These are phyloP conservation scores for Rattus rattus DNA, from an alignment of 2,113 vertebrate genomes.

Conservation along the genomic window DNA sequence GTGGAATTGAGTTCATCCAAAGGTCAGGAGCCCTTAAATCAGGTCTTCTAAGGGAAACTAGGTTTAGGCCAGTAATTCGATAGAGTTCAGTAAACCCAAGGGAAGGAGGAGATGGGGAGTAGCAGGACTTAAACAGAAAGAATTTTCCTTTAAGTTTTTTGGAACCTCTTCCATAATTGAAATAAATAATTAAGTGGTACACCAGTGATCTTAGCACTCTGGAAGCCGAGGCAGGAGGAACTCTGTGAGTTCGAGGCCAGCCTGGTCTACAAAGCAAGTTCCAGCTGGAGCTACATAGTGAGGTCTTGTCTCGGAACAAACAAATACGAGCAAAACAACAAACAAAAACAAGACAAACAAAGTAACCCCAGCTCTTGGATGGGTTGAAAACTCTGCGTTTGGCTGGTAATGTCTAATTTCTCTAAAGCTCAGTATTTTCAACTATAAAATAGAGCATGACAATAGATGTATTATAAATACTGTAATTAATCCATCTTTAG, in stretches of 20 bases:
- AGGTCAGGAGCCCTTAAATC: constrained; percentile 26
- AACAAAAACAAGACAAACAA: not conserved
- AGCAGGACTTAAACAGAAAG: not conserved
- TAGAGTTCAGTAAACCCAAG: not conserved
- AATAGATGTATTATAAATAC: not conserved
- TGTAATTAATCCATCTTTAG: not conserved
- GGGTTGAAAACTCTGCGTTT: constrained; percentile 1
- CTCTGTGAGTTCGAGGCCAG: not conserved
- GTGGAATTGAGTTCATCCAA: constrained; percentile 42
- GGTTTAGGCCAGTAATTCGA: not conserved
- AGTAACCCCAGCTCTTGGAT: not conserved
- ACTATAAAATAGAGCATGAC: not conserved
- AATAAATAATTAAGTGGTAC: not conserved
- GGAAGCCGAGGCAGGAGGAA: not conserved
- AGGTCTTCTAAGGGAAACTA: not conserved
- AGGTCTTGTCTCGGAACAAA: not conserved
- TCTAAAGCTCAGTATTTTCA: not conserved
- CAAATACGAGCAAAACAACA: not conserved
- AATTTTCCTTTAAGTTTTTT: not conserved
- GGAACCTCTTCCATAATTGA: not conserved
- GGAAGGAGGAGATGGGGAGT: not conserved
- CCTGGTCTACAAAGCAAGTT: not conserved
- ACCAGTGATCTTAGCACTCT: not conserved
- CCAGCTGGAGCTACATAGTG: not conserved
- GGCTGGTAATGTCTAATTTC: not conserved